Evolutionary conservation across 2,888 invertebrate genomes (phyloP).

Genomic region (Apomyelois bistriatella): DNA sequence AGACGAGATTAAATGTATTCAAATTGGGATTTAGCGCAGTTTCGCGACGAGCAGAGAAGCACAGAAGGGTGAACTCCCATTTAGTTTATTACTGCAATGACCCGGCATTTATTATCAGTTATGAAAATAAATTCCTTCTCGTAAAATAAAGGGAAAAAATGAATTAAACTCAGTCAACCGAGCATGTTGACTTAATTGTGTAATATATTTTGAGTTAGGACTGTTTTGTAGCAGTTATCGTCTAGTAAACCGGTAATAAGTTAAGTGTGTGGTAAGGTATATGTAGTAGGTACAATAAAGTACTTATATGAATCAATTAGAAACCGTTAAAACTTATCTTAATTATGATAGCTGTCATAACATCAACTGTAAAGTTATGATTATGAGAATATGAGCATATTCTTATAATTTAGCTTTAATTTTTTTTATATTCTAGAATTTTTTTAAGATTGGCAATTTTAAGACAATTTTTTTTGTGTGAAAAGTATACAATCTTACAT

Average conservation of each 20-base stretch:
- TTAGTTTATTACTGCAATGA: conserved; percentile 69
- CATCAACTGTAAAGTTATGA: too few relatives aligned
- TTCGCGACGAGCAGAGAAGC: conserved; percentile 4
- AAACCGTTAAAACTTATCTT: too few relatives aligned
- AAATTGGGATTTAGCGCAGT: conserved; percentile 7
- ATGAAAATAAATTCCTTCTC: conserved; percentile 66
- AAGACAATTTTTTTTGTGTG: too few relatives aligned
- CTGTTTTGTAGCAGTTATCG: conserved; percentile 52
- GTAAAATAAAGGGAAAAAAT: conserved; percentile 58
- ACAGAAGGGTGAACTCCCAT: conserved; percentile 46
- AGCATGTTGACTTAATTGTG: conserved; percentile 54
- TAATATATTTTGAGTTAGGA: conserved; percentile 50
- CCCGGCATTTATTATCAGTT: conserved; percentile 71
- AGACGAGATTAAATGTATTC: conserved; percentile 2
- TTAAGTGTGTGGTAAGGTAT: too few relatives aligned
- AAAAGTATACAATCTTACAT: too few relatives aligned
- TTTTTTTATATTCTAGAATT: too few relatives aligned
- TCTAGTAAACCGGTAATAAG: conserved; percentile 22
- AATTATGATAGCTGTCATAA: too few relatives aligned
- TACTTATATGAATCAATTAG: too few relatives aligned
- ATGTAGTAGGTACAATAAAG: too few relatives aligned
- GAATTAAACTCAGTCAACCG: conserved; percentile 52
- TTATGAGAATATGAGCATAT: too few relatives aligned
- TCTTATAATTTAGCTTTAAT: too few relatives aligned
- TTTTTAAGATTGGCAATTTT: too few relatives aligned